Percentiles rank a stretch among this genome's conserved stretches.
These are phyloP conservation scores for Taenioides sp. DNA, from an alignment of 2,797 vertebrate species.

Conservation along the genomic window DNA sequence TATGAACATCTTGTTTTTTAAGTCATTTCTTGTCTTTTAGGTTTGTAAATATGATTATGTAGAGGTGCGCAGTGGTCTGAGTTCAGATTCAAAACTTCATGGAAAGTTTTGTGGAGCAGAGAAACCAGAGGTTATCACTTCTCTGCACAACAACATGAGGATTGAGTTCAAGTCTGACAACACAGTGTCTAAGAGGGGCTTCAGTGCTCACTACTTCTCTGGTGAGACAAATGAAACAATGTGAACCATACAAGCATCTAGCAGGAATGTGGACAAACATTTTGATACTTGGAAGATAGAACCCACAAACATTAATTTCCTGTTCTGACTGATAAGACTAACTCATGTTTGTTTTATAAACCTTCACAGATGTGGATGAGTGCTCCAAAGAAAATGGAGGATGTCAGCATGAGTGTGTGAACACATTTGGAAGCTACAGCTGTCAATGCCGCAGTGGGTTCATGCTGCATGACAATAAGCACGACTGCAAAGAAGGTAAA, in stretches of 20 bases:
- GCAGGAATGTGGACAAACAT: background rate
- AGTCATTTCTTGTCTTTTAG: conserved; percentile 64
- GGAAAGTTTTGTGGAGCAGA: conserved; percentile 95
- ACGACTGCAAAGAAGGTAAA: conserved; percentile 97
- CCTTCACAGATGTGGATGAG: conserved; percentile 89
- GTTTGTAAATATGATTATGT: conserved; percentile 97
- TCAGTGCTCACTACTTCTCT: conserved; percentile 97
- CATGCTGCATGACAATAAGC: conserved; percentile 90
- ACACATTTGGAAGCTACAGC: conserved; percentile 95
- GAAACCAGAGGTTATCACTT: conserved; percentile 94
- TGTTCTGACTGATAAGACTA: background rate
- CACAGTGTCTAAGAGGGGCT: conserved; percentile 97
- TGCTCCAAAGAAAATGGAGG: conserved; percentile 95
- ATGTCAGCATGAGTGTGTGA: conserved; percentile 95
- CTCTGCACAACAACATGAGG: conserved; percentile 99
- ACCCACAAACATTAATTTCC: no score
- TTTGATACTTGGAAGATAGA: no score
- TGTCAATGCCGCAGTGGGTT: conserved; percentile 95
- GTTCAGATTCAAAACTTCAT: conserved; percentile 87
- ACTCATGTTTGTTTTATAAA: conserved; percentile 12
- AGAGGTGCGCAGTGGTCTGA: conserved; percentile 91
- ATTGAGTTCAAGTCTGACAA: conserved; percentile 99
- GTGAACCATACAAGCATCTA: background rate
- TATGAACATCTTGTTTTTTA: background rate
- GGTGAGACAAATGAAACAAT: conserved; percentile 73